Percentiles rank a stretch among this genome's conserved stretches.
Conservation (phyloP, 2,113 vertebrate species). For the Pelvicachromis taeniatus region DNA sequence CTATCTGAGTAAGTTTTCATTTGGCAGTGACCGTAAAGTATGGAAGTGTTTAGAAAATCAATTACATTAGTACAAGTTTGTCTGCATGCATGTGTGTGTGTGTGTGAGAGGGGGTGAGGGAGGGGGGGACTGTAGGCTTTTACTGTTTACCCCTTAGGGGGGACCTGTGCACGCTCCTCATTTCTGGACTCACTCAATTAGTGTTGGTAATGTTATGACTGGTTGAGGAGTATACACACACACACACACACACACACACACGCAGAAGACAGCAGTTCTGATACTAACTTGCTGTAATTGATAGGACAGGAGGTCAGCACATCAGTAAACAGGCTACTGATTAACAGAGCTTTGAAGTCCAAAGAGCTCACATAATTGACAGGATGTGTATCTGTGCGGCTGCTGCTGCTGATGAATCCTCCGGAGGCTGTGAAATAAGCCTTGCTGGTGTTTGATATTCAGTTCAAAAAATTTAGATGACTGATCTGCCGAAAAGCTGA, state of each 20-base stretch:
- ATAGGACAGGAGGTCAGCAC: constrained; percentile 35
- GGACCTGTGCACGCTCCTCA: constrained; percentile 45
- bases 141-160: constrained; percentile 60
- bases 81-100: background rate
- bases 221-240: background rate
- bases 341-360: constrained; percentile 23
- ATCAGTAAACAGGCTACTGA: constrained; percentile 28
- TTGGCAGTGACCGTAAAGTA: constrained; percentile 45
- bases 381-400: background rate
- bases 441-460: background rate
- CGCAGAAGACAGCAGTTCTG: constrained; percentile 5
- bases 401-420: background rate
- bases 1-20: constrained; percentile 41
- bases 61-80: constrained; percentile 27
- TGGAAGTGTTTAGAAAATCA: constrained; percentile 49
- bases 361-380: background rate
- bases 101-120: background rate
- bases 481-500: background rate
- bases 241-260: background rate
- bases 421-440: background rate
- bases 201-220: constrained; percentile 39
- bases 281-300: constrained; percentile 26
- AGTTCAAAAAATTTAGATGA: background rate
- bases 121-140: background rate
- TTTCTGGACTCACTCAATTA: constrained; percentile 55